Evolutionary conservation across 2,113 vertebrate genomes (phyloP).

Genomic region (Ahaetulla prasina): DNA sequence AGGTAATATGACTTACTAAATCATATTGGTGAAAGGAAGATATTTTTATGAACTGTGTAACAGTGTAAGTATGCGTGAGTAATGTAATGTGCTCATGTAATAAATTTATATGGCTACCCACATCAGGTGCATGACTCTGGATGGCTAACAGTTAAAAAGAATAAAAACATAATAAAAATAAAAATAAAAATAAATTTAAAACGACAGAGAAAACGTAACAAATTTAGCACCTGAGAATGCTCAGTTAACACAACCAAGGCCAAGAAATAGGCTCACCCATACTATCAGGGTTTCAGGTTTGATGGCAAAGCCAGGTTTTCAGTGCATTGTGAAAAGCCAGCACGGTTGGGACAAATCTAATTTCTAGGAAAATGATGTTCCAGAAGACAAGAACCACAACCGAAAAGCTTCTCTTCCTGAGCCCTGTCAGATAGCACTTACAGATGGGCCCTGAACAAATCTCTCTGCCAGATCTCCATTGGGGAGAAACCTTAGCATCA

Average conservation of each 20-base stretch:
- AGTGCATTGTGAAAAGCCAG: background rate
- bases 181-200: background rate
- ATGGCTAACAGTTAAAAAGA: background rate
- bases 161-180: background rate
- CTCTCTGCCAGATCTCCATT: background rate
- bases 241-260: background rate
- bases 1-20: conserved; percentile 72
- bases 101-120: background rate
- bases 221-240: background rate
- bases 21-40: background rate
- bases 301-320: background rate
- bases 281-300: background rate
- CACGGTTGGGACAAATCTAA: background rate
- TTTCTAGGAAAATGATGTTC: background rate
- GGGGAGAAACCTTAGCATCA: background rate
- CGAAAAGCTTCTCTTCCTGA: background rate
- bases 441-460: background rate
- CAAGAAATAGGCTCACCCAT: background rate
- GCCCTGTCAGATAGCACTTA: background rate
- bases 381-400: background rate
- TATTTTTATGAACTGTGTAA: background rate
- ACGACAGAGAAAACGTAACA: background rate
- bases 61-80: background rate
- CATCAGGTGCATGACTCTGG: background rate
- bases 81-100: background rate